A percentile compares a stretch with the other conserved stretches of the same genome.
These are phyloP conservation scores for Melolontha melolontha DNA, from an alignment of 2,888 invertebrate species.

Conservation along the genomic window DNA sequence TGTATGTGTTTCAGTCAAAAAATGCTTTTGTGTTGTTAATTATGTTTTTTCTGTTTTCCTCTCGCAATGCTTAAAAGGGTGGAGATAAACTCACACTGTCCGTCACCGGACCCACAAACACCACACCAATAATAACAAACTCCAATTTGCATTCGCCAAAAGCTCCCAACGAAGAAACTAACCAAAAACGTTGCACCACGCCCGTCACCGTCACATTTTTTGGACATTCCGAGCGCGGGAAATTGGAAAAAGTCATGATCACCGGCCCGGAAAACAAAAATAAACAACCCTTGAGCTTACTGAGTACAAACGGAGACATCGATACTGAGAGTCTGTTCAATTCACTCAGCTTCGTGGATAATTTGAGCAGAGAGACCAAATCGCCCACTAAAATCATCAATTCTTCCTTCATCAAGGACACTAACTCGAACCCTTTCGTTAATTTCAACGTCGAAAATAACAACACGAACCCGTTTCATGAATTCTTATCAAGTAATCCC, in stretches of 20 bases:
- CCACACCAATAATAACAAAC: conserved; percentile 46
- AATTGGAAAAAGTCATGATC: conserved; percentile 60
- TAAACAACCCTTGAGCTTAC: conserved; percentile 52
- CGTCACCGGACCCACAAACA: conserved; percentile 68
- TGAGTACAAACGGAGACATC: conserved; percentile 47
- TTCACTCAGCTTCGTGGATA: conserved; percentile 49
- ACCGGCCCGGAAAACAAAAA: conserved; percentile 49
- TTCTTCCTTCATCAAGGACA: conserved; percentile 28
- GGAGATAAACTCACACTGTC: conserved; percentile 78
- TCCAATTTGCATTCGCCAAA: conserved; percentile 51
- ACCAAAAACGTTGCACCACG: conserved; percentile 62
- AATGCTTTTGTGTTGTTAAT: conserved; percentile 46
- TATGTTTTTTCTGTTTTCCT: conserved; percentile 47
- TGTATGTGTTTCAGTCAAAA: conserved; percentile 45
- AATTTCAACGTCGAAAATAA: conserved; percentile 53
- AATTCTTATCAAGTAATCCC: conserved; percentile 63
- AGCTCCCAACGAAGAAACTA: conserved; percentile 51
- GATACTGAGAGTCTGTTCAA: conserved; percentile 45
- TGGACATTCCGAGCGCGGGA: conserved; percentile 61
- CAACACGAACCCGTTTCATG: conserved; percentile 67
- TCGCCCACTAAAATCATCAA: conserved; percentile 33
- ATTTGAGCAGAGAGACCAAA: conserved; percentile 40
- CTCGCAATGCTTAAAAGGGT: conserved; percentile 65
- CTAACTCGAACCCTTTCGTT: conserved; percentile 58
- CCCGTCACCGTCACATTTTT: conserved; percentile 75